Evolutionary conservation across 92 coral and sea anemone species (phyloP).

Genomic region (Siderastrea siderea): DNA sequence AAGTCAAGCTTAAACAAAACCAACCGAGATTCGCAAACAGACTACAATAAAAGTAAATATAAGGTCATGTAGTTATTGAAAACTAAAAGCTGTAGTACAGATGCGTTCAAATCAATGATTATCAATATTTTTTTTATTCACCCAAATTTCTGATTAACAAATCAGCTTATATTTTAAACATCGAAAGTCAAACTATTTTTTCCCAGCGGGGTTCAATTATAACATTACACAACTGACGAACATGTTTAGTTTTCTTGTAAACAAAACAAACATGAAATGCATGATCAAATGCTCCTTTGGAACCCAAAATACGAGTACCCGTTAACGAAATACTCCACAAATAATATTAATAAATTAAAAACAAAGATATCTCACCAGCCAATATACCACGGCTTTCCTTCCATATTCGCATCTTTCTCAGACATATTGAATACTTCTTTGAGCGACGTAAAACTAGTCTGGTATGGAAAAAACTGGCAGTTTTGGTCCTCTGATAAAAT

Average conservation of each 20-base stretch:
- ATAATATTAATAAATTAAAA: background rate
- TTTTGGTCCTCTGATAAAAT: constrained; percentile 73
- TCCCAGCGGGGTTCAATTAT: background rate
- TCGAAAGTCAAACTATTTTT: background rate
- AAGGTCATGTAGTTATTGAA: too few species aligned
- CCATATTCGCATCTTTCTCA: constrained; percentile 88
- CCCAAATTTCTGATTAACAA: background rate
- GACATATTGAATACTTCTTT: constrained; percentile 97
- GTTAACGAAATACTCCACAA: background rate
- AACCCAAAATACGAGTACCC: background rate
- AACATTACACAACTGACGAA: background rate
- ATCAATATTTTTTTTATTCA: too few species aligned
- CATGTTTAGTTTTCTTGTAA: background rate
- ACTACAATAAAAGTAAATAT: too few species aligned
- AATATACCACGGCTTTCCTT: constrained; percentile 96
- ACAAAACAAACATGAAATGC: background rate
- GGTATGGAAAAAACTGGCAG: constrained; percentile 95
- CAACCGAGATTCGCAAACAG: too few species aligned
- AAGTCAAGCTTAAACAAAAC: too few species aligned
- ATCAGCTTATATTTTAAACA: background rate
- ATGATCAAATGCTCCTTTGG: background rate
- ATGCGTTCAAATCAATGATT: too few species aligned
- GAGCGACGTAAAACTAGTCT: constrained; percentile 79
- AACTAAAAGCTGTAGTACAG: too few species aligned
- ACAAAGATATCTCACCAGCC: constrained; percentile 83